Conservation (phyloP, 2,888 invertebrate species). For the Altica lythri region DNA sequence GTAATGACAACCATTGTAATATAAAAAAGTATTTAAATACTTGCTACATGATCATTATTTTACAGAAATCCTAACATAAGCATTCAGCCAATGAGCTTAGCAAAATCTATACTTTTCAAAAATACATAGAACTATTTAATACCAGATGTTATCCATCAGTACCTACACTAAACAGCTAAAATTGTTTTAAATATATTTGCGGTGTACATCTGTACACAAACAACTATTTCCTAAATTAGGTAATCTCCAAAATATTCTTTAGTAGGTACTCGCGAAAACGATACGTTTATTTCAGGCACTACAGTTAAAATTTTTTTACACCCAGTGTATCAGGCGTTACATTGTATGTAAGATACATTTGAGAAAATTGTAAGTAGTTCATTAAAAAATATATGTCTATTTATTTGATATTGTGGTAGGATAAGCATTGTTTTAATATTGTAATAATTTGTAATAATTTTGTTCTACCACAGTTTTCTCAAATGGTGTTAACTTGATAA, state of each 20-base stretch:
- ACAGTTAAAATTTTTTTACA: constrained; percentile 42
- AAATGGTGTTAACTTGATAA: constrained; percentile 24
- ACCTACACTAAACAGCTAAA: constrained; percentile 27
- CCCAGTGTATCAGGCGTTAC: constrained; percentile 4
- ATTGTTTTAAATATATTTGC: constrained; percentile 17
- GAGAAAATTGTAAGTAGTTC: constrained; percentile 8
- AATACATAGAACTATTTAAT: constrained; percentile 31
- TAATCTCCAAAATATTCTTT: constrained; percentile 28
- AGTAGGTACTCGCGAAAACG: constrained; percentile 46
- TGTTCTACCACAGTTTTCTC: constrained; percentile 5
- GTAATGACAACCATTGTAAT: too few relatives aligned
- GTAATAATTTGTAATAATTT: too few relatives aligned
- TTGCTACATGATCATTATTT: neutral
- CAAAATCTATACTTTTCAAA: constrained; percentile 25
- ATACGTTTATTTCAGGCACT: constrained; percentile 52
- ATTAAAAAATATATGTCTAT: too few relatives aligned
- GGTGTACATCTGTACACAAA: constrained; percentile 20
- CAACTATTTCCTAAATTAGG: constrained; percentile 21
- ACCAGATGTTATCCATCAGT: constrained; percentile 4
- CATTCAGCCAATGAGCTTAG: too few relatives aligned
- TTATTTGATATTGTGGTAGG: too few relatives aligned
- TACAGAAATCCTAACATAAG: too few relatives aligned
- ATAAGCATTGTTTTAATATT: too few relatives aligned
- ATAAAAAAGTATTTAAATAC: too few relatives aligned
- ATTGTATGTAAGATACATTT: constrained; percentile 1